Conservation (phyloP, 2,113 vertebrate genomes). For the Taxidea taxus region DNA sequence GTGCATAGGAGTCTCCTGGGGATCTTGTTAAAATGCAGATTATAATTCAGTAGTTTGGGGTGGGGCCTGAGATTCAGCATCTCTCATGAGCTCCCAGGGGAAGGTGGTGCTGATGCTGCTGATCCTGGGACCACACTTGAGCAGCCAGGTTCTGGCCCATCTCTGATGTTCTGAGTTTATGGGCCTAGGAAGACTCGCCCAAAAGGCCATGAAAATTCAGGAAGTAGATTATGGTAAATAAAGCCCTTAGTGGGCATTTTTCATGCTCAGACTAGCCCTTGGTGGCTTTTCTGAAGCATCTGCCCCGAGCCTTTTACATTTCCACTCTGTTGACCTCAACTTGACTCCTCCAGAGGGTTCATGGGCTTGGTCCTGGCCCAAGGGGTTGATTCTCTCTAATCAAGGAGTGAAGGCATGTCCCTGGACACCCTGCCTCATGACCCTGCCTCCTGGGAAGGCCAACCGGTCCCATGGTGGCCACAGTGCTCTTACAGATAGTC, state of each 20-base stretch:
- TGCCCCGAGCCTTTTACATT: neutral
- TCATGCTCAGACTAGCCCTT: neutral
- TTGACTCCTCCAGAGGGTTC: neutral
- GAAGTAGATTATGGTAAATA: neutral
- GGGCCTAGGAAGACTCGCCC: conserved; percentile 17
- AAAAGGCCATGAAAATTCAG: conserved; percentile 51
- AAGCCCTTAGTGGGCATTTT: conserved; percentile 19
- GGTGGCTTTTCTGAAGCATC: neutral
- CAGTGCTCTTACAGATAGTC: neutral
- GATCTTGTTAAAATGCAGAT: conserved; percentile 45
- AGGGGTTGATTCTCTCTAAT: neutral
- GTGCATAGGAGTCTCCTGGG: neutral
- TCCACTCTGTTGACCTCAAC: neutral
- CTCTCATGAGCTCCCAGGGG: conserved; percentile 23
- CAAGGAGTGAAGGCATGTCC: neutral
- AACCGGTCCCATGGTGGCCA: neutral
- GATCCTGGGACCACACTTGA: neutral
- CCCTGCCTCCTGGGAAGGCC: neutral
- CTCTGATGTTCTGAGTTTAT: conserved; percentile 26
- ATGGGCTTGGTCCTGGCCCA: neutral
- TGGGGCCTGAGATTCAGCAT: conserved; percentile 53
- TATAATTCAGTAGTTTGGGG: conserved; percentile 26
- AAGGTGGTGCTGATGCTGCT: neutral
- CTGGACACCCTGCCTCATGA: neutral
- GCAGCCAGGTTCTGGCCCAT: neutral